Evolutionary conservation across 2,888 invertebrate species (phyloP), one percentile per base, ranked within the genome.

Genomic region (Tholera decimalis): DNA sequence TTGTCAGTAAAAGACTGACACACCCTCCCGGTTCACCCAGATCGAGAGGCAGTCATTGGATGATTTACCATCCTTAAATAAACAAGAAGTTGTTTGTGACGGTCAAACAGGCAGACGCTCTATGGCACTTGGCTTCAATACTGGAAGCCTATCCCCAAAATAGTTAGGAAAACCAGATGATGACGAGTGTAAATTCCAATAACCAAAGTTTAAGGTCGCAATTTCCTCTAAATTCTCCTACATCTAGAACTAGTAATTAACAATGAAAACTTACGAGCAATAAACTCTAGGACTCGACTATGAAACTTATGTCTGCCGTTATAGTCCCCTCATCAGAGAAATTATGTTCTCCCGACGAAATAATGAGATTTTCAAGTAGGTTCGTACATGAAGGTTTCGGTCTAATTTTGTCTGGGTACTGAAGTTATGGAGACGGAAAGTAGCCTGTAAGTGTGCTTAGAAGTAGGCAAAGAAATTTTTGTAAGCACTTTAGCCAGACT

Each of bases 211-310:
- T 5, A 37, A 30, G 9, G 3, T 15, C 11, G 39, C 8, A 20
- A 18, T 8, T 53, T 6, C 18, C 37, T 30, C 8, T 33, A 43
- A 30, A 50, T 18, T 50, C 3, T 9, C 9, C 0, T 7, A 7
- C 44, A 73, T 51, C 24, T 46, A 44, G 24, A 65, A 22, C 30
- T 47, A 51, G 35, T 56, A 39, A 65, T 56, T 73, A 73, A 41
- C 26, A 43, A 26, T 26, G 47, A 30, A 53, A 28, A 66, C 4
- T 47, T 66, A 66, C 30, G 15, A 59, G 35, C 20, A 35, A 18
- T 68, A 37, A 46, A 56, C 44, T 11, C 47, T 26, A 24, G 11
- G 28, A 30, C 37, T 39, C 22, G 18, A 46, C 22, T 30, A 28
- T n/a, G 28, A 39, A 15, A 44, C 28, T 46, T 1, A 37, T 33